phyloP scores from a whole-genome alignment of 2,113 vertebrate species.

The Chrysemys picta region DNA sequence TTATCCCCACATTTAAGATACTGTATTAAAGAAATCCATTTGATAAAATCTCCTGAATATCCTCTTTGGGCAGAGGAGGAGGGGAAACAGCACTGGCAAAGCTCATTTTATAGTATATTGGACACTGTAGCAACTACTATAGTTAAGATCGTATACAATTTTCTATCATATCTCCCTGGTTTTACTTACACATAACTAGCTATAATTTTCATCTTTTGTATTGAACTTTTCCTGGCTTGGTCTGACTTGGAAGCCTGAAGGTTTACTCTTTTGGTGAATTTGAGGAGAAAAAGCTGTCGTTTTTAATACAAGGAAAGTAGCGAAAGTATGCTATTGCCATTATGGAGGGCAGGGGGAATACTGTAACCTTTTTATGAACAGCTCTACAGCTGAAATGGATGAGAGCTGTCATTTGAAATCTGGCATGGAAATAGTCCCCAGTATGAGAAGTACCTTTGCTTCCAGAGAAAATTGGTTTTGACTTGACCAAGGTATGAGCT shows the following conservation, averaged over 20 bases:
- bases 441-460: slow-evolving; percentile 1
- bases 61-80: neutral
- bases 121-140: neutral
- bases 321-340: slow-evolving; percentile 7
- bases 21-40: neutral
- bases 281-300: neutral
- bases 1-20: neutral
- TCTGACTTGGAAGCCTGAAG: neutral
- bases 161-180: neutral
- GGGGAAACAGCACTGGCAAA: neutral
- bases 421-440: slow-evolving; percentile 39
- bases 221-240: neutral
- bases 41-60: neutral
- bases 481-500: slow-evolving; percentile 1
- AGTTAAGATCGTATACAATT: neutral
- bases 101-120: neutral
- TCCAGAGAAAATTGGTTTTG: slow-evolving; percentile 49
- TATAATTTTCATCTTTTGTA: neutral
- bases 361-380: slow-evolving; percentile 6
- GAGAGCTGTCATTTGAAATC: slow-evolving; percentile 16
- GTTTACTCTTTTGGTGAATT: neutral
- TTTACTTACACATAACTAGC: fast-evolving
- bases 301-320: neutral
- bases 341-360: neutral
- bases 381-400: slow-evolving; percentile 1